Base-by-base conservation (phyloP, 53 echinoderm and acorn worm species). In the Hippasteria phrygiana region DNA sequence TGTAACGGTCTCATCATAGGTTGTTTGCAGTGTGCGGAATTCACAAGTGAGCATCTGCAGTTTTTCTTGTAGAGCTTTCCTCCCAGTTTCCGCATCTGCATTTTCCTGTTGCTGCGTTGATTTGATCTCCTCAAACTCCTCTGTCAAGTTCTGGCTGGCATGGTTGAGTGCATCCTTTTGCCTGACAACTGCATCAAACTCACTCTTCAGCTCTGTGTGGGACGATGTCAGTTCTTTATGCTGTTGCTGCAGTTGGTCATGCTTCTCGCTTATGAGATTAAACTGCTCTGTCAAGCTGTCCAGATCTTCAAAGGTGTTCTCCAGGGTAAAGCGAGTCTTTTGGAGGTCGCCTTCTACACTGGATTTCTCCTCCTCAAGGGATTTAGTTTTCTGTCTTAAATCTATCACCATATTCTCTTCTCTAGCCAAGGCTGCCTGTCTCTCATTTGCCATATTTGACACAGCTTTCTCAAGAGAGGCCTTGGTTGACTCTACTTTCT, bases 231-330 rank as follows among this genome's bases (percentile, higher is more conserved):
- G 88, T 48, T 75, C 40, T 20, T 77, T 47, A 34, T 71, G 82
- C 67, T 89, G 89, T 55, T 95, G 91, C 50, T 78, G 40, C 33
- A 79, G 55, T 62, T 91, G 93, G 22, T 88, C 55, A 29, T 66
- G 41, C 76, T 93, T 93, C 64, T 70, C 83, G 18, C 18, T 48
- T 8, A 55, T 71, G 8, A 55, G 27, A 48, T 39, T 86, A 26
- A 89, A 74, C 75, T 91, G 93, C 20, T 93, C 87, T 29, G 90
- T 88, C 12, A 95, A 55, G 55, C 73, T 91, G 42, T 93, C 90
- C 46, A 95, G 45, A 83, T 95, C 95, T 54, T 95, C 95, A 18
- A 66, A 40, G 28, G 81, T 91, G 63, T 95, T 95, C 55, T 93
- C 91, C 38, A 95, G 51, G 11, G 90, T 65, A 32, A 92, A 65